Evolutionary conservation across 2,113 vertebrate species (phyloP).

Genomic region (Lophura nycthemera): DNA sequence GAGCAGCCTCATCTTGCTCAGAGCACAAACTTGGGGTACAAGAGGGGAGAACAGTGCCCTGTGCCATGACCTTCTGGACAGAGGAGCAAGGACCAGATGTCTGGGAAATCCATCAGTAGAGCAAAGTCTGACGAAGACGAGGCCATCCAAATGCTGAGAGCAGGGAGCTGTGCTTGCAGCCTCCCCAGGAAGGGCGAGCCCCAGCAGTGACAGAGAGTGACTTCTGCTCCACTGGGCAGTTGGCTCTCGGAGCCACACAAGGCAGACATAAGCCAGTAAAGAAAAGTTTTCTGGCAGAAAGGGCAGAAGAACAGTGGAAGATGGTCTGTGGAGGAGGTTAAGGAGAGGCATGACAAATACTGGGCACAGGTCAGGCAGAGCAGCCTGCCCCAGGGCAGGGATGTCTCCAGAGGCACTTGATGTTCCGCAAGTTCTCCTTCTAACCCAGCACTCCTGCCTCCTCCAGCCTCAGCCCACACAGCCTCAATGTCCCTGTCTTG

Average conservation of each 20-base stretch:
- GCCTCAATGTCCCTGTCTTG: background rate
- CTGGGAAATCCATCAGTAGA: background rate
- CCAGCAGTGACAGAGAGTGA: background rate
- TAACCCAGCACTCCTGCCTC: rapidly evolving
- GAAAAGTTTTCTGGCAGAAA: conserved; percentile 3
- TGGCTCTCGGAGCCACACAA: background rate
- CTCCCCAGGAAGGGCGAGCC: background rate
- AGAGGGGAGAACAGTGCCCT: too few species aligned
- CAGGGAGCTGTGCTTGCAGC: background rate
- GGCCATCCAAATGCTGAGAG: rapidly evolving
- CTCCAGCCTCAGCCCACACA: background rate
- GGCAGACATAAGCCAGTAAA: background rate
- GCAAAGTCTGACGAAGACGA: background rate
- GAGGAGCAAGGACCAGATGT: background rate
- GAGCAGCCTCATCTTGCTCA: background rate
- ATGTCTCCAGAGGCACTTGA: background rate
- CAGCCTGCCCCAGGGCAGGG: background rate
- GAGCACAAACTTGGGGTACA: background rate
- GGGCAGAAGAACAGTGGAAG: background rate
- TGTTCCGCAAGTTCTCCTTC: background rate
- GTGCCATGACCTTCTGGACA: background rate
- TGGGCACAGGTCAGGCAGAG: background rate
- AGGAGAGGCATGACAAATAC: background rate
- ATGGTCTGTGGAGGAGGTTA: background rate
- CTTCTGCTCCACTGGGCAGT: background rate